Conservation (phyloP, 2,113 vertebrate genomes). For the Lipophrys pholis region DNA sequence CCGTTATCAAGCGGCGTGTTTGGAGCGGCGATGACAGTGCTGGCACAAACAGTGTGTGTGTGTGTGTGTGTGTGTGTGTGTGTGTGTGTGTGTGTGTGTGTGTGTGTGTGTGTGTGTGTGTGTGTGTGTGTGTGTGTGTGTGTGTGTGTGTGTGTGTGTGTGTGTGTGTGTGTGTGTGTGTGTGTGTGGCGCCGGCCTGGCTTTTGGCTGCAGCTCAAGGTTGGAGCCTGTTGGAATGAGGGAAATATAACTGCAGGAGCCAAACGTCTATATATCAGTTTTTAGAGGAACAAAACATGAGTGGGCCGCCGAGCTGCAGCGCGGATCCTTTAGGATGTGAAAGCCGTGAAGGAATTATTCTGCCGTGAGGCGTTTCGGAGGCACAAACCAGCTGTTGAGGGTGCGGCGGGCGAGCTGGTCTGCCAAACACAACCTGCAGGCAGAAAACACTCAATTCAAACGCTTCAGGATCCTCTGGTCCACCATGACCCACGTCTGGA, state of each 20-base stretch:
- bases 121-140: slow-evolving; percentile 42
- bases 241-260: slow-evolving; percentile 43
- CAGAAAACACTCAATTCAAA: slow-evolving; percentile 6
- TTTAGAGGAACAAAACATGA: slow-evolving; percentile 9
- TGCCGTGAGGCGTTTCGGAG: neutral
- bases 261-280: slow-evolving; percentile 32
- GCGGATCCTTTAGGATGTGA: slow-evolving; percentile 4
- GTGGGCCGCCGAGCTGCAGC: neutral
- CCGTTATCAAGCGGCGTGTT: slow-evolving; percentile 58
- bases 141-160: too few relatives aligned
- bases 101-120: slow-evolving; percentile 60
- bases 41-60: slow-evolving; percentile 48
- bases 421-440: slow-evolving; percentile 19
- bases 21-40: slow-evolving; percentile 59
- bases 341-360: too few relatives aligned
- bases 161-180: neutral
- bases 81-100: slow-evolving; percentile 18
- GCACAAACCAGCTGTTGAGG: neutral
- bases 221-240: slow-evolving; percentile 60
- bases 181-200: slow-evolving; percentile 74
- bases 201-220: slow-evolving; percentile 68
- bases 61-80: slow-evolving; percentile 33
- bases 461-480: too few relatives aligned
- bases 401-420: too few relatives aligned
- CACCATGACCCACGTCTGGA: too few relatives aligned